A percentile compares a stretch with the other conserved stretches of the same genome.
phyloP scores from a whole-genome alignment of 2,113 vertebrate species.

The Hyperopisus bebe region DNA sequence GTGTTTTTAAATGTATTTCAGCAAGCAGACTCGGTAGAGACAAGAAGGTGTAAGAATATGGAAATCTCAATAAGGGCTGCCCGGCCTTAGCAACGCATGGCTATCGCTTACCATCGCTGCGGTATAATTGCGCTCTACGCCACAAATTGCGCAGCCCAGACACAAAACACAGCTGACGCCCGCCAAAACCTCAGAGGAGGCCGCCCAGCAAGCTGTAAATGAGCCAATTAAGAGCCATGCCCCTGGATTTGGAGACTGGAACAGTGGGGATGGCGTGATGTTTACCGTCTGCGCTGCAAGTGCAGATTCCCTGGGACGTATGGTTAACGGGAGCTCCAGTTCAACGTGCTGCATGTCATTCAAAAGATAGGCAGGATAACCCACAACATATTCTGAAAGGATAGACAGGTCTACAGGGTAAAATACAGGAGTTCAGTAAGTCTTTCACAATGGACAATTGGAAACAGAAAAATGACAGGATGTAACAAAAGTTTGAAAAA shows the following conservation, averaged over 20 bases:
- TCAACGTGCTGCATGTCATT: neutral
- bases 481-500: neutral
- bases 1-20: neutral
- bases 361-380: neutral
- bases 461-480: neutral
- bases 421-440: neutral
- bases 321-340: neutral
- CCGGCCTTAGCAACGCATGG: neutral
- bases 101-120: neutral
- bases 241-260: slow-evolving; percentile 37
- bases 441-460: neutral
- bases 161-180: neutral
- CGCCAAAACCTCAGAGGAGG: neutral
- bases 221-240: slow-evolving; percentile 32
- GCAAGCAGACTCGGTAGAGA: neutral
- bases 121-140: neutral
- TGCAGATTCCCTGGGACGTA: neutral
- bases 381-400: neutral
- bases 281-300: neutral
- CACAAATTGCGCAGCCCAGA: neutral
- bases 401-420: neutral
- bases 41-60: neutral
- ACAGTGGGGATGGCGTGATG: neutral
- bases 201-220: neutral
- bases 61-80: neutral